Percentiles rank a stretch among this genome's conserved stretches.
phyloP scores from a whole-genome alignment of 2,797 vertebrate genomes.

The Jordanella pulchra region DNA sequence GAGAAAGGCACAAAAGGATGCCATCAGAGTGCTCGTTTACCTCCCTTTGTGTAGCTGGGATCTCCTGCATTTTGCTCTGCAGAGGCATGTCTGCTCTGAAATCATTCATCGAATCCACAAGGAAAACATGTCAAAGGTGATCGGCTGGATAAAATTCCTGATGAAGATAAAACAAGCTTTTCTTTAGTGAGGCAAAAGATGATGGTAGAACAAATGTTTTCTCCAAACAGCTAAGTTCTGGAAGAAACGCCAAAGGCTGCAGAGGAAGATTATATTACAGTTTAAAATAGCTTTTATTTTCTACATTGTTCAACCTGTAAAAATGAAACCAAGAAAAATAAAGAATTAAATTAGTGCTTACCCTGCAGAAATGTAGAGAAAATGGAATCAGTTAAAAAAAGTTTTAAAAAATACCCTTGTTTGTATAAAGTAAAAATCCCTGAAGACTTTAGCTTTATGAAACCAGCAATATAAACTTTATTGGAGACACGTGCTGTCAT shows the following conservation, averaged over 20 bases:
- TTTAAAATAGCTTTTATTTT: not conserved
- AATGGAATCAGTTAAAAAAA: not conserved
- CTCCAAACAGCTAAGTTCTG: not conserved
- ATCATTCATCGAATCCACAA: not conserved
- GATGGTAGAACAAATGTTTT: too few species aligned
- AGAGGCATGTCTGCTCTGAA: not conserved
- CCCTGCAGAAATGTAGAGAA: not conserved
- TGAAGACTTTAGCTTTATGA: not conserved
- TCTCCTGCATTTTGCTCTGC: conserved; percentile 4
- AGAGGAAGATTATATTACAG: not conserved
- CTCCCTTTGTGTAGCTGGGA: conserved; percentile 21
- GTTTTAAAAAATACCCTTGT: not conserved
- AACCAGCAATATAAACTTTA: not conserved
- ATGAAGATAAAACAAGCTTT: not conserved
- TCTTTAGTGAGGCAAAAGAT: not conserved
- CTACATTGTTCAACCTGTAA: not conserved
- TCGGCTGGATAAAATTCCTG: not conserved
- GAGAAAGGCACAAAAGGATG: conserved; percentile 37
- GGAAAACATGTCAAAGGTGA: not conserved
- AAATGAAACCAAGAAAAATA: not conserved
- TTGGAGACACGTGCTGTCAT: not conserved
- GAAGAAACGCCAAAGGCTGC: not conserved
- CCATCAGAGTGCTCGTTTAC: conserved; percentile 8
- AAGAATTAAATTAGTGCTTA: not conserved
- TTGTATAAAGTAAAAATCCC: not conserved